Evolutionary conservation across 2,797 vertebrate genomes (phyloP).

Genomic region (Leucoraja ocellata): DNA sequence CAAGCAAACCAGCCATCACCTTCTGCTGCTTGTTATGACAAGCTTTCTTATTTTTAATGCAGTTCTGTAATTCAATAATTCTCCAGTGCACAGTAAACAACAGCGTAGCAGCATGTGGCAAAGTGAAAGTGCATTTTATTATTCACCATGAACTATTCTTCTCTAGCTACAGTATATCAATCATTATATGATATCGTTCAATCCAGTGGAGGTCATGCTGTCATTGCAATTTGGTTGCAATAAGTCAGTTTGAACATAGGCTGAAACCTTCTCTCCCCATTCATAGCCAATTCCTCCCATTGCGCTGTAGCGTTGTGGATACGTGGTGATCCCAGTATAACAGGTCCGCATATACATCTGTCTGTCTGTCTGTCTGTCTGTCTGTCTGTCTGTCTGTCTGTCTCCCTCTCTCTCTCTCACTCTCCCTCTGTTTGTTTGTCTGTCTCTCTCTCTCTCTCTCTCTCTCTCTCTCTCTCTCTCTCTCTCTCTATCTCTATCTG

Average conservation of each 20-base stretch:
- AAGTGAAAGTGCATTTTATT: slow-evolving; percentile 4
- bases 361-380: too few species aligned
- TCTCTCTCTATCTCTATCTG: too few species aligned
- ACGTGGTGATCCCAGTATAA: background rate
- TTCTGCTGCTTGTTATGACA: background rate
- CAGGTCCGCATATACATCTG: background rate
- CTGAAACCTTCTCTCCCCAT: background rate
- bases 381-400: background rate
- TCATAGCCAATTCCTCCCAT: background rate
- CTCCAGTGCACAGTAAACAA: background rate
- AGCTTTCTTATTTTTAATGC: background rate
- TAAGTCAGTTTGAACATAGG: background rate
- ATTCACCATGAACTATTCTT: slow-evolving; percentile 26
- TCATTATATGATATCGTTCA: background rate
- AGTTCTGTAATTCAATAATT: slow-evolving; percentile 26
- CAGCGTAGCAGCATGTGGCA: background rate
- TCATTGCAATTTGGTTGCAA: slow-evolving; percentile 17
- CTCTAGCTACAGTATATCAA: background rate
- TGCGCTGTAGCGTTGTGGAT: background rate
- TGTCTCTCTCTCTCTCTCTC: too few species aligned
- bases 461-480: too few species aligned
- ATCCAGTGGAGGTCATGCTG: slow-evolving; percentile 20
- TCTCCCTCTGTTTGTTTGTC: too few species aligned
- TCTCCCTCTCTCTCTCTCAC: too few species aligned
- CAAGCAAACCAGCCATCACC: background rate